Conservation (phyloP, 2,888 invertebrate species). For the Meghimatium bilineatum region DNA sequence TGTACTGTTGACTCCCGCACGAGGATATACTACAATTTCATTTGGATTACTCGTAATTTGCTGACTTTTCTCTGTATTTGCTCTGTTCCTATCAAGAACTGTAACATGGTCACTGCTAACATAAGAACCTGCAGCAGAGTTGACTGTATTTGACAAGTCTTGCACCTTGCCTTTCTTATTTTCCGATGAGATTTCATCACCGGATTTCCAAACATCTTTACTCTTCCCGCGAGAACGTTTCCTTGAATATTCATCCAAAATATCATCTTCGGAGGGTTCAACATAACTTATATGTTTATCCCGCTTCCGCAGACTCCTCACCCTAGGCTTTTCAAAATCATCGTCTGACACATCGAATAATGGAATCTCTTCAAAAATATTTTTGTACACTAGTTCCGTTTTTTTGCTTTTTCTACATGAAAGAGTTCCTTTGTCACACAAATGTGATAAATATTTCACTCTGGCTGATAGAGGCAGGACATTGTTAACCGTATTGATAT, state of each 20-base stretch:
- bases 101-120: not conserved
- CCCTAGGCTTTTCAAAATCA: constrained; percentile 14
- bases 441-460: constrained; percentile 23
- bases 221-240: constrained; percentile 24
- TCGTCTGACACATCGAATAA: constrained; percentile 31
- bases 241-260: constrained; percentile 32
- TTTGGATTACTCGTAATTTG: not conserved
- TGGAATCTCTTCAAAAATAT: constrained; percentile 27
- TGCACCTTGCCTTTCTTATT: constrained; percentile 25
- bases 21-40: constrained; percentile 33
- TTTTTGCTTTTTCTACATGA: constrained; percentile 9
- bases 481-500: not conserved
- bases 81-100: not conserved
- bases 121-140: not conserved
- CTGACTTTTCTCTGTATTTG: not conserved
- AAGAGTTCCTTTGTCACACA: constrained; percentile 33
- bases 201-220: constrained; percentile 18
- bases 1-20: too few relatives aligned
- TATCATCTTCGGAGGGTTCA: constrained; percentile 47
- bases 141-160: not conserved
- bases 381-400: constrained; percentile 14
- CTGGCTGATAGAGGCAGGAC: constrained; percentile 27
- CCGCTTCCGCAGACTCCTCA: constrained; percentile 37
- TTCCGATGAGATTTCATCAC: constrained; percentile 12
- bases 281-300: constrained; percentile 43